phyloP scores from a whole-genome alignment of 2,797 vertebrate genomes.

The Myotis pilosus region DNA sequence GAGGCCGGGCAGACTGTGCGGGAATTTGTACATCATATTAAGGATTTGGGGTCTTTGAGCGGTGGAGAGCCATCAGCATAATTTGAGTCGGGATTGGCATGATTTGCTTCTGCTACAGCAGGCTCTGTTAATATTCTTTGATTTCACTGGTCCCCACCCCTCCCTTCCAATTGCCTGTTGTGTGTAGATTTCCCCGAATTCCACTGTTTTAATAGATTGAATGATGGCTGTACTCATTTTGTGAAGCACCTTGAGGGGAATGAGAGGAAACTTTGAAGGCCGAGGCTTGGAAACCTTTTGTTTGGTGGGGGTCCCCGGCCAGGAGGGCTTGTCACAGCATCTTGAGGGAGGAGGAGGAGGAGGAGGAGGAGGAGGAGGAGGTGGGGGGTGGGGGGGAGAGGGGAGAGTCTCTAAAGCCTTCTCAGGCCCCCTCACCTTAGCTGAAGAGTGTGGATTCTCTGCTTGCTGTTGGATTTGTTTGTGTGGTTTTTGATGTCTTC shows the following conservation, averaged over 20 bases:
- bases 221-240: not conserved
- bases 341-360: not conserved
- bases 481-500: not conserved
- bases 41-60: not conserved
- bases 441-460: not conserved
- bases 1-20: rapidly evolving
- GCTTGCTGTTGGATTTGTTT: not conserved
- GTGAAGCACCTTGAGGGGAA: not conserved
- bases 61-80: not conserved
- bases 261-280: not conserved
- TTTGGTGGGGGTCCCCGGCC: not conserved
- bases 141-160: not conserved
- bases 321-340: not conserved
- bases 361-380: too few species aligned
- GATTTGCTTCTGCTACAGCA: not conserved
- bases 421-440: not conserved
- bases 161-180: not conserved
- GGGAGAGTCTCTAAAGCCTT: not conserved
- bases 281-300: not conserved
- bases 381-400: too few species aligned
- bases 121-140: not conserved
- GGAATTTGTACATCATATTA: not conserved
- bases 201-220: slow-evolving; percentile 4
- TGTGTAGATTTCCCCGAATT: slow-evolving; percentile 6
- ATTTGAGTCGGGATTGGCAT: not conserved